Evolutionary conservation across 37 sponge, comb jelly and placozoan species (phyloP).

Genomic region (Eunapius fragilis): DNA sequence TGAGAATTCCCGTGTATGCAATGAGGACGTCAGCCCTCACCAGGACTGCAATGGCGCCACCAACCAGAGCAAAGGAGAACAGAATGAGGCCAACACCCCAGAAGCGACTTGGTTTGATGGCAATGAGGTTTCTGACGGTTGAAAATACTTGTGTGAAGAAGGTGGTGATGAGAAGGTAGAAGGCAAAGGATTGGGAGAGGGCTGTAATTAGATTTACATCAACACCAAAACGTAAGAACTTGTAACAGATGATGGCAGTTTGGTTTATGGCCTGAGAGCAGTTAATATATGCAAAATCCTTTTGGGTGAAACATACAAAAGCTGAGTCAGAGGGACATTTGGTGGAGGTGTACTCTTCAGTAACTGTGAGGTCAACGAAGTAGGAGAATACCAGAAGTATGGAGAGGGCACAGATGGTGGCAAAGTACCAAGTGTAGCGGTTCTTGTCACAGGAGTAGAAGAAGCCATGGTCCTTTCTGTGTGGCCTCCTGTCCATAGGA

Average conservation of each 20-base stretch:
- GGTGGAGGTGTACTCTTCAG: not conserved
- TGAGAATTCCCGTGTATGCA: not conserved
- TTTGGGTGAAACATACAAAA: conserved; percentile 33
- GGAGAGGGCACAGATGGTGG: conserved; percentile 22
- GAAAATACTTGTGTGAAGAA: conserved; percentile 46
- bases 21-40: not conserved
- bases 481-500: not conserved
- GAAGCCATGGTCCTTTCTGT: not conserved
- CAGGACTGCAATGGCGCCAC: not conserved
- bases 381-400: conserved; percentile 37
- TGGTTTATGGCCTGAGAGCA: not conserved
- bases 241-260: conserved; percentile 31
- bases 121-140: conserved; percentile 18
- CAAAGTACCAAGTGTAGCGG: conserved; percentile 36
- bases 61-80: conserved; percentile 1
- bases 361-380: conserved; percentile 38
- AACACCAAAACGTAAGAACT: conserved; percentile 49
- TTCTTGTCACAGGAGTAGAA: not conserved
- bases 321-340: not conserved
- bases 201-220: conserved; percentile 37
- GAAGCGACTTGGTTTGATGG: conserved; percentile 22
- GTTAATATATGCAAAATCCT: conserved; percentile 4
- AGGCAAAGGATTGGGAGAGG: conserved; percentile 46
- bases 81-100: conserved; percentile 49
- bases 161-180: conserved; percentile 39